These are phyloP conservation scores for Glareola pratincola DNA, from an alignment of 2,113 vertebrate genomes.

Conservation along the genomic window DNA sequence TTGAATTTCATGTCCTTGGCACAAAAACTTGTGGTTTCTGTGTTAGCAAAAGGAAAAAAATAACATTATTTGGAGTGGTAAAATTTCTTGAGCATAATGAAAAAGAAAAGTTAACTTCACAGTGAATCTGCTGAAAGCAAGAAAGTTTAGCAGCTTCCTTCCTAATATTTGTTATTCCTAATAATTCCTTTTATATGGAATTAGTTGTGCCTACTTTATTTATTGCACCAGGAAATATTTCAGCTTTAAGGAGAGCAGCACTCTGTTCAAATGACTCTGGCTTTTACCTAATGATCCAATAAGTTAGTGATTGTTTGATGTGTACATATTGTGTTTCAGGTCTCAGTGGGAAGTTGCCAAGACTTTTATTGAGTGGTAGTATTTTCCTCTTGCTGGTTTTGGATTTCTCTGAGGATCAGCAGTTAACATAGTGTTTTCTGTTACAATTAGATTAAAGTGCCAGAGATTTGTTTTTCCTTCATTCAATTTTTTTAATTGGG, in stretches of 20 bases:
- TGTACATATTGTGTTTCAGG: conserved; percentile 39
- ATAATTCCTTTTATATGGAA: neutral
- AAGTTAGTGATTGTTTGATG: conserved; percentile 64
- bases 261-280: conserved; percentile 51
- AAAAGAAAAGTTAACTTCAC: neutral
- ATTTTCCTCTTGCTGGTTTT: conserved; percentile 65
- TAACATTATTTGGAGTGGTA: neutral
- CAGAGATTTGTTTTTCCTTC: conserved; percentile 65
- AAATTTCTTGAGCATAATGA: neutral
- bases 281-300: conserved; percentile 69
- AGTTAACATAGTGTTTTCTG: conserved; percentile 61
- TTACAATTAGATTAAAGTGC: conserved; percentile 70
- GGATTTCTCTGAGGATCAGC: conserved; percentile 68
- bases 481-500: conserved; percentile 68
- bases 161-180: neutral
- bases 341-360: conserved; percentile 56
- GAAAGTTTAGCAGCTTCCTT: neutral
- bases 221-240: conserved; percentile 19
- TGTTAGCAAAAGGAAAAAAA: neutral
- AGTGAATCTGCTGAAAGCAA: neutral
- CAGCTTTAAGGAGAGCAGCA: conserved; percentile 26
- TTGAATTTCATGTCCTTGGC: neutral
- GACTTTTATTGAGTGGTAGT: conserved; percentile 62
- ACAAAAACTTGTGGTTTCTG: neutral
- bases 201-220: conserved; percentile 25